Evolutionary conservation across 2,113 vertebrate genomes (phyloP), one percentile per base, ranked within the genome.

Genomic region (Deroptyus accipitrinus): DNA sequence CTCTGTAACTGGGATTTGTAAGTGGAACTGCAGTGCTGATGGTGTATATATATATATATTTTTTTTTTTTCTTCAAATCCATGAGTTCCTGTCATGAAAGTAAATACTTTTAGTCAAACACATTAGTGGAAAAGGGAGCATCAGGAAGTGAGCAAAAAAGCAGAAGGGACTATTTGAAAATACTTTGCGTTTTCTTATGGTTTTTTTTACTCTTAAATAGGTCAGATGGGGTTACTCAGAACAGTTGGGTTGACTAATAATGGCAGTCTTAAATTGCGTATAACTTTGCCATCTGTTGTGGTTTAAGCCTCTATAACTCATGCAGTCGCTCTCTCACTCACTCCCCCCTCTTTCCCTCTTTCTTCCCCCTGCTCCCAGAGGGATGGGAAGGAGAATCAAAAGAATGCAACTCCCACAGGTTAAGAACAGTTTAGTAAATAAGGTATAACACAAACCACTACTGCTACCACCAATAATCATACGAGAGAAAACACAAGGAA

Each of bases 61-160:
- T 7, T 22, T n/a, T n/a, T 22, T 79, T 73, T 22, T 24, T 35
- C 33, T 63, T 27, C 19, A 81, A 81, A 74, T 41, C 64, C 2
- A 0, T 18, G 13, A 4, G 0, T 54, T 59, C 14, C 35, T 31
- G 24, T 63, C 2, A 7, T 51, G 51, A 41, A 68, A 92, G 22
- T 7, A 62, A 49, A 52, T 54, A 17, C 35, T 91, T 93, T 41
- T 67, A 44, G 14, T 78, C 23, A 57, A 70, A 24, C 4, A 14
- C 9, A 2, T 30, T 27, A 35, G 8, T 77, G 59, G 11, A 10
- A 90, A 83, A 55, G 23, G 10, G 12, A 62, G 19, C 15, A 52
- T 48, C 13, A 48, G 49, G 18, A 90, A 48, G 55, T 0, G 1
- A 46, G 13, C 2, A 44, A 41, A 48, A 72, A 67, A 10, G 1